Evolutionary conservation across 2,797 vertebrate species (phyloP).

Genomic region (Tinamus major): DNA sequence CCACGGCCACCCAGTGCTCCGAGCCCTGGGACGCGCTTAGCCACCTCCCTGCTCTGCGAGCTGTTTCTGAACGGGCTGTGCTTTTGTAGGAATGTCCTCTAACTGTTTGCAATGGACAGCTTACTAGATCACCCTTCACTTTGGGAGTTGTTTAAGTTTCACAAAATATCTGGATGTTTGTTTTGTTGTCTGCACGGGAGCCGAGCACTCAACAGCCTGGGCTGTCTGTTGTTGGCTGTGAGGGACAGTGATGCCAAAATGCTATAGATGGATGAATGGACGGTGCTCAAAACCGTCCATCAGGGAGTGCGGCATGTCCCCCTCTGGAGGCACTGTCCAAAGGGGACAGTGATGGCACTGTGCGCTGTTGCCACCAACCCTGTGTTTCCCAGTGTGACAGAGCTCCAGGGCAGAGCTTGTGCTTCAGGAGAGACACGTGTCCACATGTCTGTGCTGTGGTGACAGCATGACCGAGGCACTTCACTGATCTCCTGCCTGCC

Average conservation of each 20-base stretch:
- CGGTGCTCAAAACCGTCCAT: no score
- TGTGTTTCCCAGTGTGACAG: background rate
- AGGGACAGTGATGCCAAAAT: background rate
- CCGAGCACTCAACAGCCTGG: background rate
- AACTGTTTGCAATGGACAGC: fast-evolving
- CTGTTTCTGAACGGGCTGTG: background rate
- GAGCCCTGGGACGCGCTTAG: background rate
- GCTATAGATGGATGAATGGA: no score
- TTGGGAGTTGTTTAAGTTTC: background rate
- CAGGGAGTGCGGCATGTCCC: no score
- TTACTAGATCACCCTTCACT: background rate
- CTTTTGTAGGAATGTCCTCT: background rate
- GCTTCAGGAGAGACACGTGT: background rate
- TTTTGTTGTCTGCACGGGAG: background rate
- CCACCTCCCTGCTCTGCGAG: background rate
- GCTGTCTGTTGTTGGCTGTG: background rate
- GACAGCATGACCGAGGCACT: background rate
- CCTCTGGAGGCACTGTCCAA: no score
- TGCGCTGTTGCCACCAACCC: no score
- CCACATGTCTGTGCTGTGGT: background rate
- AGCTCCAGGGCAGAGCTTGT: background rate
- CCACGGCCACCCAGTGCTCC: background rate
- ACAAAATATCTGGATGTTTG: background rate
- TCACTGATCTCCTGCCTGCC: background rate
- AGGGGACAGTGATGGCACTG: no score